A percentile compares a stretch with the other conserved stretches of the same genome.
These are phyloP conservation scores for Numida meleagris DNA, from an alignment of 2,113 vertebrate species.

Conservation along the genomic window DNA sequence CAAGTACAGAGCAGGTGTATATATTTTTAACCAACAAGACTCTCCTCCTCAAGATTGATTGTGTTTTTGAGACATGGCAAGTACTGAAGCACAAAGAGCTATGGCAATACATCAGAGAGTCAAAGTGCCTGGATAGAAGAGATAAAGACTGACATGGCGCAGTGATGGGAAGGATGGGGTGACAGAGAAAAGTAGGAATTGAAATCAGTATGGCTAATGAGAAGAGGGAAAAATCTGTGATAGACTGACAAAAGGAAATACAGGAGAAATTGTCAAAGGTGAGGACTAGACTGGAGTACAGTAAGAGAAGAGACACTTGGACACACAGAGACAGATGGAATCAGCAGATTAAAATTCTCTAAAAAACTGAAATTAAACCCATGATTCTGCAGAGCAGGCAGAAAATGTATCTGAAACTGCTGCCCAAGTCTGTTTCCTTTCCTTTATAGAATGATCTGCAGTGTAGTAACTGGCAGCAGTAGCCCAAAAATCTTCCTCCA, in stretches of 20 bases:
- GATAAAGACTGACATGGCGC: background rate
- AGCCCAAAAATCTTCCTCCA: background rate
- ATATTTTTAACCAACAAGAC: rapidly evolving
- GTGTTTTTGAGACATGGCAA: background rate
- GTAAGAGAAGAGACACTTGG: background rate
- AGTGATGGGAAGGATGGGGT: background rate
- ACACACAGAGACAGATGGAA: background rate
- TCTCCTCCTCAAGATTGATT: background rate
- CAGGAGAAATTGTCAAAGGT: background rate
- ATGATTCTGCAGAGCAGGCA: background rate
- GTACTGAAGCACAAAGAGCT: background rate
- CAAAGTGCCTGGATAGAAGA: background rate
- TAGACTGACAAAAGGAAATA: background rate
- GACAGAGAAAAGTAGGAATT: background rate
- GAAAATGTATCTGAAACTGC: rapidly evolving
- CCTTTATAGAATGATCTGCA: background rate
- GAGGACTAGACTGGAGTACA: background rate
- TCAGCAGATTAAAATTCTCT: background rate
- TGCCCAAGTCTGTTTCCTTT: background rate
- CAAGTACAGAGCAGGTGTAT: background rate
- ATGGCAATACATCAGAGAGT: background rate
- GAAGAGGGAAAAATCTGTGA: background rate
- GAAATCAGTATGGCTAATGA: background rate
- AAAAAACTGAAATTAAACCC: background rate
- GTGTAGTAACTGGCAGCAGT: background rate